These are phyloP conservation scores for Synergus umbraculus DNA, from an alignment of 2,888 invertebrate species.

Conservation along the genomic window DNA sequence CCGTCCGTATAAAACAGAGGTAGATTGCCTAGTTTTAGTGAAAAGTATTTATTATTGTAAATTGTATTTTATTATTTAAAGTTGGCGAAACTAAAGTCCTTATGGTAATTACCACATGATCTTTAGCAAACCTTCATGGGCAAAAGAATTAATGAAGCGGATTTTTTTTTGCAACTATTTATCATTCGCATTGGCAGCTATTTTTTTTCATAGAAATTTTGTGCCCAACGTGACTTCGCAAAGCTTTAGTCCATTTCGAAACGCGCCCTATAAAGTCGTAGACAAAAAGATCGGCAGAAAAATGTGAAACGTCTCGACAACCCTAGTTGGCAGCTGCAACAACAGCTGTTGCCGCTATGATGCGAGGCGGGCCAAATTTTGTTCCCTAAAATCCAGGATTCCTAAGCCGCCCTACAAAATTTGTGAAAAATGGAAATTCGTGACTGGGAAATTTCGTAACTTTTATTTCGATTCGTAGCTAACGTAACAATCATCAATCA, in stretches of 20 bases:
- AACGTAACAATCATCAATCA: not conserved
- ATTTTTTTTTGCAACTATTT: not conserved
- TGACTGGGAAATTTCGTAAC: not conserved
- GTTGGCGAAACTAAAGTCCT: too few species aligned
- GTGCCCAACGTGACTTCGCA: slow-evolving; percentile 23
- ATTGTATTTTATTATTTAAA: too few species aligned
- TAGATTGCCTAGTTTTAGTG: too few species aligned
- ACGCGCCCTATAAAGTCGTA: slow-evolving; percentile 41
- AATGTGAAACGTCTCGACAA: slow-evolving; percentile 40
- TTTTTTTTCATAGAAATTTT: not conserved
- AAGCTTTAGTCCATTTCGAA: slow-evolving; percentile 31
- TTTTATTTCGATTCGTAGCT: not conserved
- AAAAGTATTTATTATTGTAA: too few species aligned
- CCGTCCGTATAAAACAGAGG: too few species aligned
- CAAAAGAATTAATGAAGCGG: not conserved
- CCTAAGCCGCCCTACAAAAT: slow-evolving; percentile 12
- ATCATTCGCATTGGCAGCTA: not conserved
- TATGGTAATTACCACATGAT: too few species aligned
- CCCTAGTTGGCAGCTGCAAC: slow-evolving; percentile 62
- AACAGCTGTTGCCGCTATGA: slow-evolving; percentile 68
- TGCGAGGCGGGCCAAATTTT: slow-evolving; percentile 42
- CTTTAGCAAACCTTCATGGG: not conserved
- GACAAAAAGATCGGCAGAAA: slow-evolving; percentile 41
- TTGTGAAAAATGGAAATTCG: slow-evolving; percentile 31
- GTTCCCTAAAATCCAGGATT: slow-evolving; percentile 38